Evolutionary conservation across 92 coral and sea anemone genomes (phyloP).

Genomic region (Parazoanthus atlanticus): DNA sequence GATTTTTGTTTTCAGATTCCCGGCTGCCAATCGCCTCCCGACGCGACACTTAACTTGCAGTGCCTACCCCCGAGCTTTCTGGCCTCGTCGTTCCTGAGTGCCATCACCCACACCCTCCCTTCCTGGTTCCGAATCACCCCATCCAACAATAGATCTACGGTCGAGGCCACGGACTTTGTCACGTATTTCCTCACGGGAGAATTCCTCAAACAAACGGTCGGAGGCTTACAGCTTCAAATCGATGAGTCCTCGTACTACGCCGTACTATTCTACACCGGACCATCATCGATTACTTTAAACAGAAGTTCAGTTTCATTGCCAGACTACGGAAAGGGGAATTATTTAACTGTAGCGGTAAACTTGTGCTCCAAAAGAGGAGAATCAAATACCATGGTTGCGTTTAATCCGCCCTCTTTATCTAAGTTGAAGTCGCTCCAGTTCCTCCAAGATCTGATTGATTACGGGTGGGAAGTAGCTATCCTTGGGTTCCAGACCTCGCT

Average conservation of each 20-base stretch:
- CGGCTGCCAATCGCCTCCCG: slow-evolving; percentile 26
- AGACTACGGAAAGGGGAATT: slow-evolving; percentile 28
- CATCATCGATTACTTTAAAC: slow-evolving; percentile 50
- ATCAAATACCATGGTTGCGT: slow-evolving; percentile 45
- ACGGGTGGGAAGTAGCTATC: slow-evolving; percentile 53
- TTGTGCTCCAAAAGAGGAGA: slow-evolving; percentile 48
- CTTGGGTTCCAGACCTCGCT: slow-evolving; percentile 60
- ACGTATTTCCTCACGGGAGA: slow-evolving; percentile 64
- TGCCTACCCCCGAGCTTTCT: slow-evolving; percentile 49
- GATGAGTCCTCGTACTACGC: slow-evolving; percentile 56
- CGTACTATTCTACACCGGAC: slow-evolving; percentile 54
- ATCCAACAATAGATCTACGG: not conserved
- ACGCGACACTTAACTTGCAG: slow-evolving; percentile 17
- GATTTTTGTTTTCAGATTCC: not conserved
- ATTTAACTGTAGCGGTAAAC: slow-evolving; percentile 57
- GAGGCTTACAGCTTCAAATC: slow-evolving; percentile 52
- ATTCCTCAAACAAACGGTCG: slow-evolving; percentile 39
- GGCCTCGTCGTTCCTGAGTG: slow-evolving; percentile 56
- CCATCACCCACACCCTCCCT: slow-evolving; percentile 60
- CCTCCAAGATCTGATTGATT: slow-evolving; percentile 14
- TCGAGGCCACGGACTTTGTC: slow-evolving; percentile 48
- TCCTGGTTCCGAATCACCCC: slow-evolving; percentile 65
- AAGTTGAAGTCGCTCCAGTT: slow-evolving; percentile 39
- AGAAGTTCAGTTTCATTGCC: slow-evolving; percentile 44
- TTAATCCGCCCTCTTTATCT: slow-evolving; percentile 43